phyloP scores from a whole-genome alignment of 2,113 vertebrate genomes.

The Mormyrus iriodes region DNA sequence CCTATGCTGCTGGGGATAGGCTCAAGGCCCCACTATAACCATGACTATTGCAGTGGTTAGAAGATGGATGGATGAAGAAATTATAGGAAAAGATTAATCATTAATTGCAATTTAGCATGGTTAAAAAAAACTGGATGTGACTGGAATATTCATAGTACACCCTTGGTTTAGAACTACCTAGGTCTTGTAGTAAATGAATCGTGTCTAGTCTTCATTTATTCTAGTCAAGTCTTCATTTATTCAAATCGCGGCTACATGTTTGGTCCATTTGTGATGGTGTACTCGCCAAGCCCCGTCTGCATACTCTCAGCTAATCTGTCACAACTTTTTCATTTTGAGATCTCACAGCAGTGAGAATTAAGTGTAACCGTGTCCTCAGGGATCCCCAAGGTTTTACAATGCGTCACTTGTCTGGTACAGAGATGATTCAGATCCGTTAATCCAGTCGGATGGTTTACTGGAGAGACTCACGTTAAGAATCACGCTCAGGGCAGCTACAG shows the following conservation, averaged over 20 bases:
- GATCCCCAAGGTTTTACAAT: not conserved
- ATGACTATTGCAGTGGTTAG: not conserved
- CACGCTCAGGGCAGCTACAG: not conserved
- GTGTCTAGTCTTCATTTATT: not conserved
- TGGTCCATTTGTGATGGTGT: not conserved
- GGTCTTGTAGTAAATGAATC: not conserved
- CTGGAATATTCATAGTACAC: not conserved
- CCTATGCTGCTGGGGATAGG: not conserved
- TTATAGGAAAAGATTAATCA: not conserved
- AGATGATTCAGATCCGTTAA: not conserved
- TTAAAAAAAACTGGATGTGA: not conserved
- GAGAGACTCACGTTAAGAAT: not conserved
- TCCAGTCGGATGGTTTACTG: not conserved
- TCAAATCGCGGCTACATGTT: not conserved
- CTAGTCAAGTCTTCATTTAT: not conserved
- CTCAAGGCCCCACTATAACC: not conserved
- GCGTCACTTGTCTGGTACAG: not conserved
- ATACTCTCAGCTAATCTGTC: not conserved
- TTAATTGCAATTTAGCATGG: not conserved
- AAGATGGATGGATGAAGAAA: not conserved
- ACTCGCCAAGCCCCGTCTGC: not conserved
- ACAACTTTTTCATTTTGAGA: not conserved
- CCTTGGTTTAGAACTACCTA: not conserved
- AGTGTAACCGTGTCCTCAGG: not conserved
- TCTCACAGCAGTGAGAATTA: slow-evolving; percentile 1